Evolutionary conservation across 2,113 vertebrate species (phyloP).

Genomic region (Serinus canaria): DNA sequence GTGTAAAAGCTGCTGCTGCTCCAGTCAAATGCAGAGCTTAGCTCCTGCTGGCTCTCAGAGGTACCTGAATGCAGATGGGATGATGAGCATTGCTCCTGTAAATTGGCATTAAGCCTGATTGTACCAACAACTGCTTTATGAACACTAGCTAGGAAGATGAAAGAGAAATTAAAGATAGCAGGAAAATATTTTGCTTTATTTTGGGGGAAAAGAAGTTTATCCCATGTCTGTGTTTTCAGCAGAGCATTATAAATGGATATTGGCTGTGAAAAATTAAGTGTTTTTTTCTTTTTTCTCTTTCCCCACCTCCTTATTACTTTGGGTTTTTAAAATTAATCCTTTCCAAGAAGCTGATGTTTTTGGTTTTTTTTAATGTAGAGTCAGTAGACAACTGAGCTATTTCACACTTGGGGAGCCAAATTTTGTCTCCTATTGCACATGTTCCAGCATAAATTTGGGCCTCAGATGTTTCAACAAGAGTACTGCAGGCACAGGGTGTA

Average conservation of each 20-base stretch:
- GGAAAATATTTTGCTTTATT: background rate
- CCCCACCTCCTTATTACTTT: background rate
- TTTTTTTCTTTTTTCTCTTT: rapidly evolving
- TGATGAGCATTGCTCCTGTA: background rate
- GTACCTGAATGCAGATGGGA: background rate
- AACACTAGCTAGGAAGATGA: background rate
- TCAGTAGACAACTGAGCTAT: conserved; percentile 16
- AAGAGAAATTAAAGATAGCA: background rate
- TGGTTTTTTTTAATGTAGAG: background rate
- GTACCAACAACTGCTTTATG: background rate
- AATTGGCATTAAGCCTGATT: background rate
- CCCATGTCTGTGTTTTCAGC: background rate
- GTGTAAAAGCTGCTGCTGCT: background rate
- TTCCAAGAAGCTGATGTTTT: background rate
- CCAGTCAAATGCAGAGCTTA: background rate
- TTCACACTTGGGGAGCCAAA: conserved; percentile 24
- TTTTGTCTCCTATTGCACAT: background rate
- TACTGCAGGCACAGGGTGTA: background rate
- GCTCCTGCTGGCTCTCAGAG: rapidly evolving
- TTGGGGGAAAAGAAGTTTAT: rapidly evolving
- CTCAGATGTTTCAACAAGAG: conserved; percentile 8
- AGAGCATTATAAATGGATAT: background rate
- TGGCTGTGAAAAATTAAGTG: background rate
- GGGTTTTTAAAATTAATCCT: background rate
- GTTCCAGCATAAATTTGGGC: conserved; percentile 21